Evolutionary conservation across 2,797 vertebrate genomes (phyloP).

Genomic region (Oryzias sinensis): DNA sequence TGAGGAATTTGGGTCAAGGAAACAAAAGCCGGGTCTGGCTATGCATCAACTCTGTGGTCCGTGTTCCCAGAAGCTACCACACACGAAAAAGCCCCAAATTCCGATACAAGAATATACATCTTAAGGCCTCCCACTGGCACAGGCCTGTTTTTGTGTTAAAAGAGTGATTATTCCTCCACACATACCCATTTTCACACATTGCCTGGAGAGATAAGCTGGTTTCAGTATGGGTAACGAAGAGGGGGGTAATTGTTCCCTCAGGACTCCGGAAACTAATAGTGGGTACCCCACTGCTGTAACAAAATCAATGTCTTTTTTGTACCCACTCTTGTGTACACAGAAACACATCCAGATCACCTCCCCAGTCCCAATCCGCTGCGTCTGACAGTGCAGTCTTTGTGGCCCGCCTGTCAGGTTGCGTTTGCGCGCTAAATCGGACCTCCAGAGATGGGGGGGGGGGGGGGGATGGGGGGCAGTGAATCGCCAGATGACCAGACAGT

Average conservation of each 20-base stretch:
- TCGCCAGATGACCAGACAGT: slow-evolving; percentile 68
- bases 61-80: slow-evolving; percentile 61
- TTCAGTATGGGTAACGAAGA: slow-evolving; percentile 28
- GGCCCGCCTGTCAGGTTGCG: slow-evolving; percentile 70
- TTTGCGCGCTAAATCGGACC: slow-evolving; percentile 66
- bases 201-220: slow-evolving; percentile 30
- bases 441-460: slow-evolving; percentile 30
- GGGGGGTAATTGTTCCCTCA: slow-evolving; percentile 39
- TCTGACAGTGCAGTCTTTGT: slow-evolving; percentile 59
- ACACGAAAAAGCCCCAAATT: slow-evolving; percentile 38
- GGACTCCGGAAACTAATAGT: slow-evolving; percentile 28
- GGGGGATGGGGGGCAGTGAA: slow-evolving; percentile 53
- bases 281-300: slow-evolving; percentile 27
- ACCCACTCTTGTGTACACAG: slow-evolving; percentile 5
- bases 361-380: slow-evolving; percentile 47
- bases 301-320: slow-evolving; percentile 33
- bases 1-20: slow-evolving; percentile 76
- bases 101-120: slow-evolving; percentile 24
- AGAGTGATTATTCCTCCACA: slow-evolving; percentile 4
- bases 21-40: slow-evolving; percentile 67
- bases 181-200: slow-evolving; percentile 39
- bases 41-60: slow-evolving; percentile 49
- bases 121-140: slow-evolving; percentile 11
- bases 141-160: slow-evolving; percentile 34
- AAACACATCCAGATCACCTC: slow-evolving; percentile 52